Evolutionary conservation across 1,140 invertebrate species (phyloP), one percentile per base, ranked within the genome.

Genomic region (Cyphomyrmex costatus): DNA sequence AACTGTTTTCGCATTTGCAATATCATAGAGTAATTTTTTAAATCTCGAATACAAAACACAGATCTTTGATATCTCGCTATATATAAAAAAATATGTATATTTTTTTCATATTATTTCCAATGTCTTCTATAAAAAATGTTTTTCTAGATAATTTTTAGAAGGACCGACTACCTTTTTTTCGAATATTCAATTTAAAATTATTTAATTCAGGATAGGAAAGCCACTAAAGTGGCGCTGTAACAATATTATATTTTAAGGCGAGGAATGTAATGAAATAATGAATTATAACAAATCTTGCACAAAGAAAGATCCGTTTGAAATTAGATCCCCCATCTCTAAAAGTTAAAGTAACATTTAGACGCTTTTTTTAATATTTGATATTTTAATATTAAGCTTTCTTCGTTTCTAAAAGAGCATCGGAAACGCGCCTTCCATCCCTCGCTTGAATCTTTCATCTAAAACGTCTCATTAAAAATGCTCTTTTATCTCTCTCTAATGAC

Each of bases 381-480:
- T 14, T 51, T 53, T 36, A 36, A 56, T 10, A 77, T 27, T 14
- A 19, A 77, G 21, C 7, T 21, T 2, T n/a, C 14, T 46, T 42
- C 36, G 16, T 8, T 2, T 42, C 36, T 21, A 42, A 63, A 63
- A 63, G 21, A 61, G 3, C 24, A 46, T 63, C 53, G 10, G 21
- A n/a, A 27, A 42, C 16, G 6, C n/a, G 6, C 5, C 46, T 42
- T 4, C 12, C 58, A 30, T 33, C 14, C 16, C 36, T 24, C 14
- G 7, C 30, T 21, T 5, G 4, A 19, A 53, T 49, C 27, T 8
- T 49, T 3, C 4, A 49, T 1, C 30, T 68, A 16, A 68, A 68
- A 68, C n/a, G 8, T 19, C 27, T 79, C 46, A 68, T 79, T 53
- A 68, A 8, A 66, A 79, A 66, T 53, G 24, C 14, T 16, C 14